Evolutionary conservation across 2,888 invertebrate genomes (phyloP), one percentile per base, ranked within the genome.

Genomic region (Chaetoderma sp.): DNA sequence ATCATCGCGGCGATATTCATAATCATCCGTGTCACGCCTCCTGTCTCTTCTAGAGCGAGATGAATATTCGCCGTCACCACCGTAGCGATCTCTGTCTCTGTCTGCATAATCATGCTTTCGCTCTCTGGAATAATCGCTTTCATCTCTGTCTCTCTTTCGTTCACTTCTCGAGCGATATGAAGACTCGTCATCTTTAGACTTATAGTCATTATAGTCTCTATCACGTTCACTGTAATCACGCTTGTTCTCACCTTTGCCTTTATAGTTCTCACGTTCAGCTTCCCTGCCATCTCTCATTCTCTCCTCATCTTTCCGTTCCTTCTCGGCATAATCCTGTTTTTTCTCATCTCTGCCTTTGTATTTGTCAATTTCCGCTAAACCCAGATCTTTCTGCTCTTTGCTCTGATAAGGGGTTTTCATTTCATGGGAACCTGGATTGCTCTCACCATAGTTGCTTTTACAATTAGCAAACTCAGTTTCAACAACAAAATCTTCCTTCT

Each of bases 221-320:
- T n/a, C n/a, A n/a, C n/a, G n/a, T n/a, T n/a, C n/a, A n/a, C n/a
- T n/a, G n/a, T n/a, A n/a, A n/a, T n/a, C n/a, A n/a, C n/a, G n/a
- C n/a, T 39, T 54, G 8, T 23, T 18, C 33, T 5, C 33, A 30
- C 52, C 32, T 52, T 45, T 61, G 18, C 28, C 42, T 39, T 61
- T 27, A 10, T 36, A 6, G n/a, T 28, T 50, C 36, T 63, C 44
- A 23, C 23, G 54, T 39, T 36, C 47, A n/a, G 16, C 21, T 1
- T 55, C 33, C 61, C 27, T 32, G 28, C 60, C 42, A 25, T 58
- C 47, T 25, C 21, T 42, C 30, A 55, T 60, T 60, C 25, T 45
- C 13, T 65, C 65, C 44, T 33, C 63, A 50, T 70, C 67, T 30
- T 32, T 44, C 30, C 30, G 44, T 54, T 23, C 61, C 45, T 42